Conservation (phyloP, 2,888 invertebrate species). For the Willowsia nigromaculata region DNA sequence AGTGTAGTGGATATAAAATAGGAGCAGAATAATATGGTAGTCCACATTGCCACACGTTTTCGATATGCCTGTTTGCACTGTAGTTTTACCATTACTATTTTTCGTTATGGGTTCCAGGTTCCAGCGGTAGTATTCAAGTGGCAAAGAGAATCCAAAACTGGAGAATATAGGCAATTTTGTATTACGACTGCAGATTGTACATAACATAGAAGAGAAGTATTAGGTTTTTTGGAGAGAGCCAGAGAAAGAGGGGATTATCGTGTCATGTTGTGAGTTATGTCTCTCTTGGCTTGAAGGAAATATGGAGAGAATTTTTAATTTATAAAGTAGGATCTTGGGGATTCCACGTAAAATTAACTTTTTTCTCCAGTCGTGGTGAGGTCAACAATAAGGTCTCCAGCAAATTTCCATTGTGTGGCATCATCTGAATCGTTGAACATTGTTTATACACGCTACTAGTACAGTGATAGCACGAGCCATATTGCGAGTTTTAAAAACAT, state of each 20-base stretch:
- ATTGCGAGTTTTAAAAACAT: not conserved
- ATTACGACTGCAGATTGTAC: not conserved
- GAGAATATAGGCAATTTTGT: not conserved
- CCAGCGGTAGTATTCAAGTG: not conserved
- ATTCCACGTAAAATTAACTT: slow-evolving; percentile 62
- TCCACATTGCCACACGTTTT: not conserved
- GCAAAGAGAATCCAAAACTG: not conserved
- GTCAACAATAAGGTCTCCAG: slow-evolving; percentile 57
- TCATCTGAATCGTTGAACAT: not conserved
- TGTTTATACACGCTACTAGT: too few species aligned
- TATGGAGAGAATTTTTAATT: slow-evolving; percentile 72
- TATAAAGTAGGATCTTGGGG: slow-evolving; percentile 72
- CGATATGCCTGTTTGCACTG: not conserved
- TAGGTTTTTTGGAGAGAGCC: slow-evolving; percentile 10
- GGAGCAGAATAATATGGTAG: not conserved
- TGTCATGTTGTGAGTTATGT: slow-evolving; percentile 69
- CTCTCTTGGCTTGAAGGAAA: slow-evolving; percentile 71
- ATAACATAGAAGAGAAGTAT: not conserved
- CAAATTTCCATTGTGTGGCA: slow-evolving; percentile 24
- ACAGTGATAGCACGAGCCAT: not conserved
- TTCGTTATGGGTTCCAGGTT: not conserved
- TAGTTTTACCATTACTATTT: not conserved
- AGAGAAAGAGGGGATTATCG: slow-evolving; percentile 59
- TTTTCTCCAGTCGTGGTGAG: slow-evolving; percentile 33
- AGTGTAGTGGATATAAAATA: not conserved